Evolutionary conservation across 30 jellyfish, hydroid and myxozoan genomes (phyloP), one percentile per base, ranked within the genome.

Genomic region (Hydractinia symbiolongicarpus): DNA sequence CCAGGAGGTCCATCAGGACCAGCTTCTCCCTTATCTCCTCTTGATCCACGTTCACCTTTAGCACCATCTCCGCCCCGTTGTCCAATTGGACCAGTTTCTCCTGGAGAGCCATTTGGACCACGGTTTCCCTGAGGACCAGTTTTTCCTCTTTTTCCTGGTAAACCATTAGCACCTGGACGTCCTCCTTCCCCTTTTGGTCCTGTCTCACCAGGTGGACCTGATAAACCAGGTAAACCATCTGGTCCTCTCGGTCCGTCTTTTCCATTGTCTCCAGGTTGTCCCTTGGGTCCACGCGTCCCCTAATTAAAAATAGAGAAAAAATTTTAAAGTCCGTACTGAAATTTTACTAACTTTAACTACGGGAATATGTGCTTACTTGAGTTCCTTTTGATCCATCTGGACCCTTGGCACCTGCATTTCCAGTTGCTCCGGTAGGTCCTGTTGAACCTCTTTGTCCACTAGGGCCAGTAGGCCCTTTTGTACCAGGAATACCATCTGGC

Each of bases 121-220:
- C 78, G 81, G 30, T 88, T 84, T 20, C 96, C 96, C 58, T 88
- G 90, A 54, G 79, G 83, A 17, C 96, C 97, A 14, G 86, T 79
- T 64, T 19, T 44, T 6, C 97, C 97, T 4, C 84, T 77, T 67
- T 30, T 84, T 50, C 97, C 97, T 21, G 82, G 73, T 5, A 72
- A 66, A 13, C 97, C 97, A 55, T 60, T 64, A 8, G 81, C 55
- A 9, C 97, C 97, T 16, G 72, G 86, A 1, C 66, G 84, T 17
- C 97, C 97, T 55, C 86, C 72, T 57, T 51, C 72, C 17, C 97
- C 97, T 7, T 75, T 78, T 61, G 8, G 73, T 8, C 97, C 97
- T 44, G 90, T 78, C 70, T 84, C 94, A 61, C 97, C 97, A 66
- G 90, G 61, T 20, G 88, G 88, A 9, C 97, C 97, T 8, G 67